Evolutionary conservation across 2,888 invertebrate genomes (phyloP), one percentile per base, ranked within the genome.

Genomic region (Chalcosyrphus nemorum): DNA sequence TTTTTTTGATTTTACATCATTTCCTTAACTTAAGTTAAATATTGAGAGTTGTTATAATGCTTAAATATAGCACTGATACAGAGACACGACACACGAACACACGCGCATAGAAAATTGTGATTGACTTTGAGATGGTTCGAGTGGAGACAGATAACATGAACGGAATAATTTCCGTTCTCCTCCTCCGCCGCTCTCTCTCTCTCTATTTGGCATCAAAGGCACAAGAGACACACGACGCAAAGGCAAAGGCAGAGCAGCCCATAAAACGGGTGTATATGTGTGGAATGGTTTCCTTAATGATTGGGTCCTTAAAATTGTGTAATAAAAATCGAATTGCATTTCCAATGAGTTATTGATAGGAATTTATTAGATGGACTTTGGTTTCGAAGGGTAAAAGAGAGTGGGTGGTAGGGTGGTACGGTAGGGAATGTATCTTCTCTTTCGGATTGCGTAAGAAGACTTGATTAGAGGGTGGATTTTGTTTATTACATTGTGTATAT

Each of bases 381-480:
- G 50, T 41, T 66, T 56, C 41, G 47, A 35, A 52, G 52, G 52
- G 43, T 35, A 47, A 61, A 47, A 41, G 61, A 45, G 57, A 27
- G 63, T 41, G 43, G 43, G 11, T 32, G 43, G 43, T 32, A 15
- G 15, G 41, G 27, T 52, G 17, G 45, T n/a, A 54, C 47, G 43
- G 57, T 19, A 32, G 13, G n/a, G n/a, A 61, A 65, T 70, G 56
- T 74, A 68, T 74, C 19, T 61, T 56, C 29, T 61, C 56, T 35
- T n/a, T n/a, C n/a, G n/a, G 57, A 65, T 70, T 76, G 43, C 45
- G 35, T 81, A 71, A 68, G n/a, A n/a, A n/a, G 72, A 78, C 61
- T 82, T 82, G 78, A 82, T 82, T 82, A 82, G 77, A 61, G 82
- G 71, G 76, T 71, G 77, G 81, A 81, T 82, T 82, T 82, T 65